Evolutionary conservation across 35 echinoderm and acorn worm species (phyloP), one percentile per base, ranked within the genome.

Genomic region (Ptychodera flava): DNA sequence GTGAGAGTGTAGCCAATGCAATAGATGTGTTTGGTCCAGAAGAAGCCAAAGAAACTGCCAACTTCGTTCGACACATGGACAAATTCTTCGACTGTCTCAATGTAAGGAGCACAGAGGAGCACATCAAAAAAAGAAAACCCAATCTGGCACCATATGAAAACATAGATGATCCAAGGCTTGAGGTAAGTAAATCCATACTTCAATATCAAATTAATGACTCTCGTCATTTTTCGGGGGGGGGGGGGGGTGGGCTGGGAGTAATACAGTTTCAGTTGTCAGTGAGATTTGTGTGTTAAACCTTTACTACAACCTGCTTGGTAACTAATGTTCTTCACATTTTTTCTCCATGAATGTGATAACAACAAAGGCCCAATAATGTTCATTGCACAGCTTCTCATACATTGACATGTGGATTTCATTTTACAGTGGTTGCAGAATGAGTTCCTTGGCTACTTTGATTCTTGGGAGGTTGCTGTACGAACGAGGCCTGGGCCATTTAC

Each of bases 51-150:
- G 76, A 88, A 35, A 86, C 79, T 10, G 84, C 78, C 31, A 27
- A 83, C 1, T 93, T 90, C 78, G 83, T 90, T 0, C 16, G 38
- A 0, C 86, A 38, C 35, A 81, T 93, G 79, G 78, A 93, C 32
- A 82, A 90, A 29, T 93, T 82, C n/a, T 93, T 93, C 28, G 92
- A 90, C 36, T 93, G 92, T 75, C 77, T 93, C 0, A 93, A 93
- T 79, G 84, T 86, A 6, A 30, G 38, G 27, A 82, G 86, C 27
- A 32, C 38, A 28, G 31, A 35, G n/a, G 78, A 90, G 34, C 37
- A 88, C n/a, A 34, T 28, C 16, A 22, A 34, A 22, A 81, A 34
- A 10, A 37, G 78, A 33, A 93, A 90, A 77, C 27, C 78, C 27
- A 83, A 86, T 35, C 31, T 83, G 34, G 76, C 83, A 29, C 88